phyloP scores from a whole-genome alignment of 2,113 vertebrate genomes.

The Pterocles gutturalis region DNA sequence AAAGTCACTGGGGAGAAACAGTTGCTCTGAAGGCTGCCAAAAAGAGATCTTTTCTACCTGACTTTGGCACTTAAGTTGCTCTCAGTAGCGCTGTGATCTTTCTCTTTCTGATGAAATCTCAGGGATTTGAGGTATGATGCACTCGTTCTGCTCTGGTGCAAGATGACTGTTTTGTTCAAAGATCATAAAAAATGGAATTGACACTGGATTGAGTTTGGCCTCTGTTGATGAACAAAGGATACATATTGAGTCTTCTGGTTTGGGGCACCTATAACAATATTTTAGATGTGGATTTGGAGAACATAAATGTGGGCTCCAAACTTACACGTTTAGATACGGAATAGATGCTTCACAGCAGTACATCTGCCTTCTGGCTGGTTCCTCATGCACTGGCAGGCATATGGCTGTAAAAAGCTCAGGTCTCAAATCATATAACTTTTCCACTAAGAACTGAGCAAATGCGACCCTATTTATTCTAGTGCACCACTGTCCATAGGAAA shows the following conservation, averaged over 20 bases:
- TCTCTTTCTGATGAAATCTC: conserved; percentile 38
- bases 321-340: background rate
- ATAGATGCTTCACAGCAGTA: background rate
- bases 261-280: background rate
- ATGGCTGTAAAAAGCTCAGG: background rate
- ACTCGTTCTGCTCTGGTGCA: background rate
- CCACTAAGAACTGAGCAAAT: background rate
- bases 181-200: background rate
- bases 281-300: background rate
- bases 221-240: background rate
- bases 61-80: conserved; percentile 48
- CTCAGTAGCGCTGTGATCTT: conserved; percentile 54
- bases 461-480: background rate
- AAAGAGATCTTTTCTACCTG: conserved; percentile 22
- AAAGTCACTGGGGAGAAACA: conserved; percentile 20
- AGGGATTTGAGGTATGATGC: conserved; percentile 3
- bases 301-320: background rate
- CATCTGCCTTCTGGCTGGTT: background rate
- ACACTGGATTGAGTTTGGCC: conserved; percentile 6
- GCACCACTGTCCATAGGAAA: background rate
- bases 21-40: conserved; percentile 50
- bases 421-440: background rate
- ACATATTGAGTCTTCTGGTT: background rate
- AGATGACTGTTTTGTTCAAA: background rate
- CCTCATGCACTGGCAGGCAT: background rate